phyloP scores from a whole-genome alignment of 2,888 invertebrate genomes.

The Neoaliturus tenellus region DNA sequence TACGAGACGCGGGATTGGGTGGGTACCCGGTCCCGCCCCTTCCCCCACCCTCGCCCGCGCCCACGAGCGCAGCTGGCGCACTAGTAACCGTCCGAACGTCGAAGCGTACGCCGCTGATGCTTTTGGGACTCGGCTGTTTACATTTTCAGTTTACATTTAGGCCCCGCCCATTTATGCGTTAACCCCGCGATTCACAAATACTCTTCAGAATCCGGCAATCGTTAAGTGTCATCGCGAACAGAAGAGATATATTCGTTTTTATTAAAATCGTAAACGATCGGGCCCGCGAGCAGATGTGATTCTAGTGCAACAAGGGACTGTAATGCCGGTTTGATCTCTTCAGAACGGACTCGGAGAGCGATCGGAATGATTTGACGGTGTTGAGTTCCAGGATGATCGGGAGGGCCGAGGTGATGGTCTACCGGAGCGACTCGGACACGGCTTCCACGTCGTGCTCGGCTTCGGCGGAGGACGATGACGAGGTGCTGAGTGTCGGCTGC shows the following conservation, averaged over 20 bases:
- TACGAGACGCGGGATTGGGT: conserved; percentile 44
- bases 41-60: conserved; percentile 36
- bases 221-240: conserved; percentile 1
- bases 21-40: neutral
- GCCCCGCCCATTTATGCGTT: conserved; percentile 46
- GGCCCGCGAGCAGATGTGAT: conserved; percentile 18
- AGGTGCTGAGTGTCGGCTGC: conserved; percentile 88
- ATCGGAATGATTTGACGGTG: conserved; percentile 13
- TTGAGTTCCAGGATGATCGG: neutral
- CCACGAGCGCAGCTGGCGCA: conserved; percentile 27
- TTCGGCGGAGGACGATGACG: conserved; percentile 77
- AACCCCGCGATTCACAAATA: conserved; percentile 10
- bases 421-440: conserved; percentile 46
- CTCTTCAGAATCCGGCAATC: neutral
- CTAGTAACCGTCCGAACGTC: conserved; percentile 55
- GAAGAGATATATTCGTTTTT: neutral
- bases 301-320: neutral
- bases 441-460: conserved; percentile 47
- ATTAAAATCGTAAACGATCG: neutral
- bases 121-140: neutral
- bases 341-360: no score
- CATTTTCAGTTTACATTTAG: conserved; percentile 42
- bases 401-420: conserved; percentile 9
- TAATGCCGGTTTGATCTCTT: neutral
- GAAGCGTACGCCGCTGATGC: conserved; percentile 9